Evolutionary conservation across 2,888 invertebrate species (phyloP).

Genomic region (Iselma pallidipennis): DNA sequence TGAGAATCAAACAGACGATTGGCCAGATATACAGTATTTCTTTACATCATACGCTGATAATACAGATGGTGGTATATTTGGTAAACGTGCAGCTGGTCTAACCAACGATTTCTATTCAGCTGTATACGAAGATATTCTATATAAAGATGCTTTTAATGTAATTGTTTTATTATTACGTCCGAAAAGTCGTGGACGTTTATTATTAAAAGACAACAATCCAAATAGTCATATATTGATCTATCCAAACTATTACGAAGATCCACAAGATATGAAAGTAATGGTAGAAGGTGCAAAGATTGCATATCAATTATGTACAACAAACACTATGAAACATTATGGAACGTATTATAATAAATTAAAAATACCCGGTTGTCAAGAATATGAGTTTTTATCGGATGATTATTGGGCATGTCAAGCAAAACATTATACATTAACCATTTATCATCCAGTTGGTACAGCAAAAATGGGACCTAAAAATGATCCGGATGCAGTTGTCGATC

Average conservation of each 20-base stretch:
- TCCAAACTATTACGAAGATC: conserved; percentile 82
- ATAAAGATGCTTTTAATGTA: conserved; percentile 55
- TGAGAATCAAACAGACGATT: conserved; percentile 66
- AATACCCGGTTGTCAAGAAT: conserved; percentile 68
- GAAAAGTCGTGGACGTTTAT: conserved; percentile 69
- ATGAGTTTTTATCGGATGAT: conserved; percentile 69
- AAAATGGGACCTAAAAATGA: conserved; percentile 75
- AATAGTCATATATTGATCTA: conserved; percentile 78
- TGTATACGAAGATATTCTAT: conserved; percentile 74
- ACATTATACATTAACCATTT: conserved; percentile 77
- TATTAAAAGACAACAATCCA: conserved; percentile 71
- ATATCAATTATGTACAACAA: conserved; percentile 62
- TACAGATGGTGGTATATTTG: conserved; percentile 65
- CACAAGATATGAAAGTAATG: conserved; percentile 70
- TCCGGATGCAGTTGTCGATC: conserved; percentile 70
- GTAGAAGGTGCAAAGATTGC: conserved; percentile 79
- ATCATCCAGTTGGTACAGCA: conserved; percentile 80
- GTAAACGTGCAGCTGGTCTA: conserved; percentile 65
- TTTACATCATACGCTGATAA: conserved; percentile 73
- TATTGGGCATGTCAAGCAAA: conserved; percentile 78
- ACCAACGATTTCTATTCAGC: conserved; percentile 60
- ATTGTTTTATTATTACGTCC: conserved; percentile 75
- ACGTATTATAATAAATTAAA: conserved; percentile 66
- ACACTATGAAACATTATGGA: conserved; percentile 64
- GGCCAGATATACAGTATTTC: conserved; percentile 80